Base-by-base conservation (phyloP, 2,797 vertebrate species). In the Halcyon chelicuti region DNA sequence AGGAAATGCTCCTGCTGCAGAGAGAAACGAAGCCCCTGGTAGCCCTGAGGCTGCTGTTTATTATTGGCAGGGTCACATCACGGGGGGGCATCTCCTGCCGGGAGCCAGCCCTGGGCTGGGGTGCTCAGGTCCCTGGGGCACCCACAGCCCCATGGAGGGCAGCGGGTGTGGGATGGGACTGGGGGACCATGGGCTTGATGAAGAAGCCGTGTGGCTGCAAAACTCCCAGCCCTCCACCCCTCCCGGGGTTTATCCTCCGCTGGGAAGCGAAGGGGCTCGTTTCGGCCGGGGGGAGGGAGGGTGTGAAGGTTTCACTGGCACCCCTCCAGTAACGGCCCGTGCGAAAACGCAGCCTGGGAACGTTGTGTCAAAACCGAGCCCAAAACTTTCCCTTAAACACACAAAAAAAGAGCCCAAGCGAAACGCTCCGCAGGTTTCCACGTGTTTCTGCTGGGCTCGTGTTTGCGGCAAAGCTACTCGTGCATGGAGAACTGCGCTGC, bases 21-120 rank as follows among this genome's bases (percentile, higher is more conserved):
- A 40, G 47, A 83, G 62, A 57, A 90, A 29, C 1, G 31, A 76
- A 49, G 52, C 61, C 83, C 13, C 13, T 68, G 20, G 37, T 25
- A 60, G 29, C 65, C 29, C 61, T 12, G 39, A 51, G 25, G 44
- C 71, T 86, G 39, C 40, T 60, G 1, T 71, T 90, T 46, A 7
- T 91, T 40, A 67, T 83, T 73, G 74, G 31, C 15, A 33, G 29
- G 22, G 28, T 20, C 0, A 0, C 26, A 23, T 5, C 0, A 0
- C 52, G 20, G 19, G 9, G 39, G 40, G 17, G 2, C 52, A 40
- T 14, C 17, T 39, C 29, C 29, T 0, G 1, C 2, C 2, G 23
- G 39, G 14, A 68, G 1, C 9, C 44, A 51, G 42, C 40, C 76
- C 84, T 35, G 35, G 35, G 35, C 35, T 35, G 35, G 35, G 35